A percentile compares a stretch with the other conserved stretches of the same genome.
Evolutionary conservation across 2,888 invertebrate species (phyloP).

Genomic region (Nasonia oneida): DNA sequence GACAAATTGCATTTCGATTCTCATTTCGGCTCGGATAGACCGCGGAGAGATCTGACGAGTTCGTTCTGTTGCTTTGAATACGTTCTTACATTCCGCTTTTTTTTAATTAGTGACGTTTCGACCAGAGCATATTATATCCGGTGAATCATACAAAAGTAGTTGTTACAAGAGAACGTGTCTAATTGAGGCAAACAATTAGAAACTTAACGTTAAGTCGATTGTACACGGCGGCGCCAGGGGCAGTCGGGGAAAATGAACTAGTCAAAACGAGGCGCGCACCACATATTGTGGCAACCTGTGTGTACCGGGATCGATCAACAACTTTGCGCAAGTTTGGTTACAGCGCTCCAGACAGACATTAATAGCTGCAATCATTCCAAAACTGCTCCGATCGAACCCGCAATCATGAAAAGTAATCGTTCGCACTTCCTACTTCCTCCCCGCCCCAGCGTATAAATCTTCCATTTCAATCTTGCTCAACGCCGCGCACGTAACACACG

Average conservation of each 20-base stretch:
- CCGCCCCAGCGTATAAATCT: not conserved
- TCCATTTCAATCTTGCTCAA: not conserved
- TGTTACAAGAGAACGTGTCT: not conserved
- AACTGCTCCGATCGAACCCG: too few relatives aligned
- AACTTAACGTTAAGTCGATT: not conserved
- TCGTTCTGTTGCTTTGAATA: not conserved
- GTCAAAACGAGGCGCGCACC: not conserved
- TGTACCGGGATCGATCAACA: not conserved
- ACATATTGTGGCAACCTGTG: not conserved
- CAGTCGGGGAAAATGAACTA: not conserved
- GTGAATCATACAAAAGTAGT: too few relatives aligned
- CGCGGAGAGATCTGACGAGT: slow-evolving; percentile 31
- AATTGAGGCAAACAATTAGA: not conserved
- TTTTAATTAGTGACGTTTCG: too few relatives aligned
- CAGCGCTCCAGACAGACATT: not conserved
- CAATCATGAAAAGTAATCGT: not conserved
- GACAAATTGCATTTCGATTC: slow-evolving; percentile 78
- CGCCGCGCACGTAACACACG: not conserved
- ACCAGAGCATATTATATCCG: too few relatives aligned
- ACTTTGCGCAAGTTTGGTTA: not conserved
- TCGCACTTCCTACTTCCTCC: not conserved
- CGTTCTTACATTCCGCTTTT: not conserved
- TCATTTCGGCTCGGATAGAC: slow-evolving; percentile 75
- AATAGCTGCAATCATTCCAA: too few relatives aligned
- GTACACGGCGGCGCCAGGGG: slow-evolving; percentile 31